Evolutionary conservation across 2,888 invertebrate genomes (phyloP), one percentile per base, ranked within the genome.

Genomic region (Buathra laborator): DNA sequence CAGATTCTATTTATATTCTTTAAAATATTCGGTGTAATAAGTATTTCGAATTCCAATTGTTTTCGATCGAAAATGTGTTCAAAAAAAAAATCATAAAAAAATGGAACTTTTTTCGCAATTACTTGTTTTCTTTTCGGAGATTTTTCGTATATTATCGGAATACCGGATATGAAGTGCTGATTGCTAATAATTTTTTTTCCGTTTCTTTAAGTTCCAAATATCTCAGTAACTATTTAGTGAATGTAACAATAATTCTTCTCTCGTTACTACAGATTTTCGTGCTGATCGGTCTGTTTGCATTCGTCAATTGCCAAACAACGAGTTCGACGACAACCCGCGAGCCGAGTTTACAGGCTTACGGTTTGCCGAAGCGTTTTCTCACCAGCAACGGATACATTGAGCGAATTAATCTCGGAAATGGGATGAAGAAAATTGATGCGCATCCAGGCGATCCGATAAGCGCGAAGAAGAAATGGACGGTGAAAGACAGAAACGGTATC

Each of bases 291-390:
- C 9, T 59, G 12, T 32, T 74, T n/a, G 29, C 48, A 0, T 43
- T 32, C 24, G 29, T 53, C 5, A 29, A 44, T 24, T 76, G 24
- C 16, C 32, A 84, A 67, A 29, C 37, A 29, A 12, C 19, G 16
- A 48, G 24, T 3, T 10, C 19, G 29, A 14, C 78, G 10, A 77
- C 56, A 3, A 44, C 72, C 12, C 84, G 84, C 9, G 76, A 83
- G n/a, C 85, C 86, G 1, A 83, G 86, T 16, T 83, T 91, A 7
- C 87, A 90, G 43, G 91, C 89, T 0, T 91, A 89, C 48, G 91
- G 91, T 16, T 81, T 90, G 68, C 84, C 88, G 2, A 90, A 89
- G 44, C 86, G 81, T n/a, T 64, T 77, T 0, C 19, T 87, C 2
- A 67, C 74, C 0, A 67, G 46, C 10, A 90, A 87, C 51, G 90